Conservation (phyloP, 2,888 invertebrate genomes). For the Anarsia innoxiella region DNA sequence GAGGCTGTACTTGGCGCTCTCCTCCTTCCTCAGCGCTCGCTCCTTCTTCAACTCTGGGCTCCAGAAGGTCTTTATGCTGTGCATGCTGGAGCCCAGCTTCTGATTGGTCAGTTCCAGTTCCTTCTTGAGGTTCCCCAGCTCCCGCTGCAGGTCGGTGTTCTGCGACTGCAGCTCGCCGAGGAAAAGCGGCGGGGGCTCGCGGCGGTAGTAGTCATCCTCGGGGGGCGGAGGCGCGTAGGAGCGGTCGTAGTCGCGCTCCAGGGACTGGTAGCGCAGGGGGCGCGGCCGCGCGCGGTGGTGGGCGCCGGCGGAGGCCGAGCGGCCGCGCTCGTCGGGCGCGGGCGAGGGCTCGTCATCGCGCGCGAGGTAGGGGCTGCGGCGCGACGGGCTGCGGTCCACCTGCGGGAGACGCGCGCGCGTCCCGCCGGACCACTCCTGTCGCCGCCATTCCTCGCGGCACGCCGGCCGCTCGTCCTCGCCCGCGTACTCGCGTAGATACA, state of each 20-base stretch:
- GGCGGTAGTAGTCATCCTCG: conserved; percentile 77
- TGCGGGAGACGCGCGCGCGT: conserved; percentile 84
- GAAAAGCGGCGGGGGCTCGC: conserved; percentile 79
- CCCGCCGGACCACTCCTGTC: conserved; percentile 61
- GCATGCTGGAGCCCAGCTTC: conserved; percentile 98
- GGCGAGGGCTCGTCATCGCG: conserved; percentile 86
- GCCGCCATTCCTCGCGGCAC: conserved; percentile 71
- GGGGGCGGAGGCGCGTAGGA: conserved; percentile 90
- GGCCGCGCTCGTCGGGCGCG: conserved; percentile 90
- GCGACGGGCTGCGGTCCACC: conserved; percentile 92
- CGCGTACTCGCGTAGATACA: conserved; percentile 74
- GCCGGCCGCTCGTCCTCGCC: conserved; percentile 73
- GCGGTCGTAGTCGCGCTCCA: conserved; percentile 87
- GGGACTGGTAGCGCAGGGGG: conserved; percentile 83
- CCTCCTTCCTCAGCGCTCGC: conserved; percentile 95
- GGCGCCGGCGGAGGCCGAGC: conserved; percentile 79
- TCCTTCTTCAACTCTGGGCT: conserved; percentile 99
- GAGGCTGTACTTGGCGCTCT: conserved; percentile 96
- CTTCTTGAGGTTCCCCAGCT: conserved; percentile 91
- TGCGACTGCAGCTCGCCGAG: conserved; percentile 93
- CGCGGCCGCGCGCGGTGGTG: conserved; percentile 88
- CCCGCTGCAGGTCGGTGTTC: conserved; percentile 95
- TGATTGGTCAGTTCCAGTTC: conserved; percentile 97
- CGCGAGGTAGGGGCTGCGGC: conserved; percentile 86
- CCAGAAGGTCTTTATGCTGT: conserved; percentile 99